Evolutionary conservation across 2,797 vertebrate genomes (phyloP), one percentile per base, ranked within the genome.

Genomic region (Chelidonichthys spinosus): DNA sequence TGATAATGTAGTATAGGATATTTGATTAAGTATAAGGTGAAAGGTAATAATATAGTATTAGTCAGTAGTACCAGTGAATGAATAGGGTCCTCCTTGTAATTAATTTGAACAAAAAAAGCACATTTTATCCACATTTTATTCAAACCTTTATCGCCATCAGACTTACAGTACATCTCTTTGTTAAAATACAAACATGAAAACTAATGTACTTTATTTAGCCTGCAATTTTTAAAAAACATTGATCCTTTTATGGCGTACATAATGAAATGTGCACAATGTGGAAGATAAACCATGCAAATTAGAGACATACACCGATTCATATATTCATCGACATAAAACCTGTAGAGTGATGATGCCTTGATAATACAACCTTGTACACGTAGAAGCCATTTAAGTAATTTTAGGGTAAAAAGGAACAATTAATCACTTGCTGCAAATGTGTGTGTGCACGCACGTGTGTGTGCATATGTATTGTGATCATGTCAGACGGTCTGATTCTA

Each of bases 401-500:
- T 25, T 11, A 35, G 46, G 54, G 11, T 64, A 33, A 46, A 72
- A 63, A 37, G 15, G 52, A 82, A 75, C 72, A 65, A 66, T 60
- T 0, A 11, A 71, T 64, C 72, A 60, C 55, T 59, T 70, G 50
- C 13, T 13, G 70, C n/a, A 69, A 36, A 13, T 64, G 47, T 73
- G 42, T 11, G 46, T 52, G 44, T 32, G 13, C 40, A 36, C 35
- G 17, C 59, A 59, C 73, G 74, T 71, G 71, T 62, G 52, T 32
- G 25, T 55, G 69, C 63, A 68, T 81, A 70, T 82, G 72, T 69
- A 70, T 74, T 81, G 25, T 79, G 77, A 85, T 82, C 67, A 77
- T 86, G 78, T 82, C 84, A 72, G 78, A 83, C 15, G 58, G 67
- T 87, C 66, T 87, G 81, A 87, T 87, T 80, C 74, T 56, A 35